Percentiles rank a stretch among this genome's conserved stretches.
Evolutionary conservation across 2,888 invertebrate species (phyloP).

Genomic region (Coleophora flavipennella): DNA sequence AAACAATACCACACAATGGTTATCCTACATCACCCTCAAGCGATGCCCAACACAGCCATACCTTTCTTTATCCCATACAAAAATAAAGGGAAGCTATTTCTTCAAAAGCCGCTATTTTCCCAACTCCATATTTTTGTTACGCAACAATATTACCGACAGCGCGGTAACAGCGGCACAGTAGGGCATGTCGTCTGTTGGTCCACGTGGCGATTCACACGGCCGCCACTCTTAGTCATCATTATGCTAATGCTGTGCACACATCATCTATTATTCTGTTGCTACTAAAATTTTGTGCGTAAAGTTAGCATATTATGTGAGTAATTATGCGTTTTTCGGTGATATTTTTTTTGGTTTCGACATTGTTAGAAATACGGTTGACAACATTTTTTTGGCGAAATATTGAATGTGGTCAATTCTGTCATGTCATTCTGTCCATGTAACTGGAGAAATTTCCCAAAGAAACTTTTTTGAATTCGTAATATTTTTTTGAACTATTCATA

Average conservation of each 20-base stretch:
- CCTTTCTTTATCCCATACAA: neutral
- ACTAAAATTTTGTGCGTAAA: conserved; percentile 32
- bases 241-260: conserved; percentile 55
- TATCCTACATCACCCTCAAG: too few relatives aligned
- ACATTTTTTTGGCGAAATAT: too few relatives aligned
- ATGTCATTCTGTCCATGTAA: too few relatives aligned
- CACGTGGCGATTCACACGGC: conserved; percentile 58
- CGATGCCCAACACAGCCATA: too few relatives aligned
- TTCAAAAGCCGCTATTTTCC: conserved; percentile 12
- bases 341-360: too few relatives aligned
- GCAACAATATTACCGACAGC: conserved; percentile 21
- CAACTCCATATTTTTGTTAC: conserved; percentile 21
- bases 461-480: too few relatives aligned
- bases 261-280: conserved; percentile 40
- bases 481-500: too few relatives aligned
- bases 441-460: too few relatives aligned
- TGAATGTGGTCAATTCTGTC: too few relatives aligned
- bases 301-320: conserved; percentile 16
- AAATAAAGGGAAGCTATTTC: conserved; percentile 1
- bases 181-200: conserved; percentile 35
- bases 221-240: conserved; percentile 50
- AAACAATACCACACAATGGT: too few relatives aligned
- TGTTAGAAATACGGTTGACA: too few relatives aligned
- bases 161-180: conserved; percentile 18
- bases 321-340: too few relatives aligned